These are phyloP conservation scores for Neotoma lepida DNA, from an alignment of 2,113 vertebrate species.

Conservation along the genomic window DNA sequence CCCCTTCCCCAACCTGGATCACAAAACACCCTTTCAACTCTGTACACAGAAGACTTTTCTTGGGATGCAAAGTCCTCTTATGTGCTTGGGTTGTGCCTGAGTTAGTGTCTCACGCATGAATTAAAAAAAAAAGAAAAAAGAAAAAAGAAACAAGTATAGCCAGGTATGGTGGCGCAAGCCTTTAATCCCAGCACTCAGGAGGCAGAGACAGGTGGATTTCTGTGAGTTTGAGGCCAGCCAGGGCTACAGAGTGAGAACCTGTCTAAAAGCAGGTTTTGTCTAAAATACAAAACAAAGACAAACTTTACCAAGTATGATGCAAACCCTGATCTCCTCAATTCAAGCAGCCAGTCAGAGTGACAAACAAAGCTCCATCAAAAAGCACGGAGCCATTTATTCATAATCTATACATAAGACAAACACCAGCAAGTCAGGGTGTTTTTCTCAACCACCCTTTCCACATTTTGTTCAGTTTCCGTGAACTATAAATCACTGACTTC, in stretches of 20 bases:
- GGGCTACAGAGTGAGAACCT: neutral
- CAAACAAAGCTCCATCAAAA: constrained; percentile 65
- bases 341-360: neutral
- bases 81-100: neutral
- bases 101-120: neutral
- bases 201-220: neutral
- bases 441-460: constrained; percentile 92
- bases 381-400: constrained; percentile 79
- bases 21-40: neutral
- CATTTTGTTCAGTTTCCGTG: constrained; percentile 95
- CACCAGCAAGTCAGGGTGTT: constrained; percentile 78
- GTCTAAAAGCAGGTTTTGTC: neutral
- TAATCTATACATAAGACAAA: constrained; percentile 63
- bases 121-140: neutral
- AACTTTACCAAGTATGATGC: neutral
- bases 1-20: neutral
- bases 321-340: neutral
- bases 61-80: neutral
- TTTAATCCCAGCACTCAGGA: neutral
- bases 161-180: neutral
- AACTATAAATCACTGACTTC: constrained; percentile 92
- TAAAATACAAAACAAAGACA: neutral
- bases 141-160: neutral
- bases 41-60: neutral
- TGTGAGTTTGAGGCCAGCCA: neutral